Base-by-base conservation (phyloP, 2,113 vertebrate genomes). In the Corydoras sp. region DNA sequence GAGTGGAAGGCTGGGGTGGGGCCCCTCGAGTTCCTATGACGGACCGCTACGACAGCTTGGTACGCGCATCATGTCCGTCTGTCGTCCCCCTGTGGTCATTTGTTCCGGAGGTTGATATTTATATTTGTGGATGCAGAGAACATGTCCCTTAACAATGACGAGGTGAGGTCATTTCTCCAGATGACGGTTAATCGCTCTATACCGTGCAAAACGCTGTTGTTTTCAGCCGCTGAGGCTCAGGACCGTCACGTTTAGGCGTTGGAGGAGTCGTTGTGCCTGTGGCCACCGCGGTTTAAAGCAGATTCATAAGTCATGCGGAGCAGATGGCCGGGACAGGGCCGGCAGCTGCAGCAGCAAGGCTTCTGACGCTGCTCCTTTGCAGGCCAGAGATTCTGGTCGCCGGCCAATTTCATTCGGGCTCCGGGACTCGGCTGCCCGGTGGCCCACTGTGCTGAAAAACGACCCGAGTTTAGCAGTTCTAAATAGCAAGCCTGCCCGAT, bases 251-350 rank as follows among this genome's bases (percentile, higher is more conserved):
- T 58, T 30, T 14, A 8, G 54, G 50, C 50, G 60, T 55, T 54
- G 12, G 65, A 71, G 43, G 10, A 35, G 24, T 64, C 78, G 74
- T 66, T 76, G 70, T 67, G 75, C 58, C 67, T 58, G 43, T 35
- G 70, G 62, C 59, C 79, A 56, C 66, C 15, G 58, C 10, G 77
- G 81, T 74, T 84, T 74, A 76, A 77, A 66, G 67, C 67, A 80
- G 81, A 86, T 82, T 78, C 79, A 85, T 83, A 80, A 66, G 83
- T 86, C 81, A 78, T 76, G 30, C 53, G 65, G 74, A 82, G 74
- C 78, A 81, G 77, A 82, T 81, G 71, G 75, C 75, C 75, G 76
- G 77, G 80, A 79, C 72, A 63, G 69, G 79, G 58, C 76, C 61
- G 66, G 79, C 83, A 71, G 76, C 79, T 78, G 76, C 73, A 81